Evolutionary conservation across 1,140 invertebrate genomes (phyloP), one percentile per base, ranked within the genome.

Genomic region (Pseudobourletiella spinata): DNA sequence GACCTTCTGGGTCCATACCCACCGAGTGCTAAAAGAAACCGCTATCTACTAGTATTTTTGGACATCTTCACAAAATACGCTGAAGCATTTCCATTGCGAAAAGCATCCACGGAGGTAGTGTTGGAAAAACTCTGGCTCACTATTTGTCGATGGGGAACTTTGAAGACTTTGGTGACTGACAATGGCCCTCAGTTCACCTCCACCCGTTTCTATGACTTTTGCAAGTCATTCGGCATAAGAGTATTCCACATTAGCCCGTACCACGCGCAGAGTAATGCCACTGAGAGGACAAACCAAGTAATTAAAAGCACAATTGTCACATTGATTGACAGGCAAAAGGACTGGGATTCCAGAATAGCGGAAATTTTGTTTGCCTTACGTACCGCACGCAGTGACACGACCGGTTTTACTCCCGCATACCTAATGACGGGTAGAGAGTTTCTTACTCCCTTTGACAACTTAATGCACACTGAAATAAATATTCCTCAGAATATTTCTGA

Each of bases 361-460:
- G 71, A 74, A 25, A 66, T 79, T 1, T 57, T 68, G 0, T 78
- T 76, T 66, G 75, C 76, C 0, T 71, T 74, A 58, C 77, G 78
- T 29, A 73, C 75, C 1, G 74, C 73, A 0, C 61, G 67, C 4
- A 64, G 74, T 62, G 63, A 70, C 14, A 60, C 72, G 1, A 78
- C 74, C 3, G 59, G 70, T 1, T 74, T 70, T 42, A 73, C 74
- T 1, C 74, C 75, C 2, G 73, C 73, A 1, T 74, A 72, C 26
- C 54, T 76, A 6, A 76, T 70, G 14, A 73, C 74, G 22, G 75
- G 72, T n/a, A 50, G 74, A 48, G 73, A 76, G 51, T 52, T 76
- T 18, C 22, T 51, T 18, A 48, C 50, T n/a, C 63, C 63, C 3
- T 57, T 60, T 42, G 63, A 64, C 43, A 64, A 64, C 59, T 3